Percentiles rank a stretch among this genome's conserved stretches.
Conservation (phyloP, 1,140 invertebrate species). For the Steinernema feltiae region DNA sequence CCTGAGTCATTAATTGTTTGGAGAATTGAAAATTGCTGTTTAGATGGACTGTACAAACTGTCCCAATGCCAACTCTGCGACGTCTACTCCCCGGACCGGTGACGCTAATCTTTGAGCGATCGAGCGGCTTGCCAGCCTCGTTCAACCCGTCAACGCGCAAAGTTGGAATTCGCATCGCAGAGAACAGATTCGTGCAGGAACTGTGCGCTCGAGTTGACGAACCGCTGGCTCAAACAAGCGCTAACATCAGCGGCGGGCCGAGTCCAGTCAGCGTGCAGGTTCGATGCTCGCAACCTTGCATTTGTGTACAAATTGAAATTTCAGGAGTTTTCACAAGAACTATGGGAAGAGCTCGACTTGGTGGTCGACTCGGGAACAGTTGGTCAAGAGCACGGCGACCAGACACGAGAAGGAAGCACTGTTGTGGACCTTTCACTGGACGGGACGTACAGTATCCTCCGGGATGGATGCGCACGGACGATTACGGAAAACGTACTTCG, state of each 20-base stretch:
- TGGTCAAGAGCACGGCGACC: background rate
- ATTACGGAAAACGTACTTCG: conserved; percentile 15
- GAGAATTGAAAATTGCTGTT: conserved; percentile 1
- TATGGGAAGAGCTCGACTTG: conserved; percentile 28
- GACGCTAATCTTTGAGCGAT: conserved; percentile 34
- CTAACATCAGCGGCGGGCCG: conserved; percentile 26
- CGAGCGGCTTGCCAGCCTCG: conserved; percentile 13
- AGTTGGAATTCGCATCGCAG: conserved; percentile 35
- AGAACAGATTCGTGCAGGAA: conserved; percentile 22
- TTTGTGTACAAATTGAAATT: too few species aligned
- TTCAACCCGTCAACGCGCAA: conserved; percentile 28
- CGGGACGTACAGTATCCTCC: conserved; percentile 28
- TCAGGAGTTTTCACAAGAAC: conserved; percentile 30
- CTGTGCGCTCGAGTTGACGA: conserved; percentile 28
- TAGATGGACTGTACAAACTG: conserved; percentile 11
- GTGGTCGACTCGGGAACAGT: conserved; percentile 30
- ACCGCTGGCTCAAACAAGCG: conserved; percentile 37
- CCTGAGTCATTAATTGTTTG: background rate
- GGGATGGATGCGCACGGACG: conserved; percentile 26
- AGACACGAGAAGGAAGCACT: conserved; percentile 19
- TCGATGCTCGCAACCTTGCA: too few species aligned
- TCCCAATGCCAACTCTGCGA: background rate
- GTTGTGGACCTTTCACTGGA: conserved; percentile 30
- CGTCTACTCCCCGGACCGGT: conserved; percentile 36
- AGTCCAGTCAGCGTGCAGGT: too few species aligned